Conservation (phyloP, 2,797 vertebrate species). For the Monodelphis domestica region DNA sequence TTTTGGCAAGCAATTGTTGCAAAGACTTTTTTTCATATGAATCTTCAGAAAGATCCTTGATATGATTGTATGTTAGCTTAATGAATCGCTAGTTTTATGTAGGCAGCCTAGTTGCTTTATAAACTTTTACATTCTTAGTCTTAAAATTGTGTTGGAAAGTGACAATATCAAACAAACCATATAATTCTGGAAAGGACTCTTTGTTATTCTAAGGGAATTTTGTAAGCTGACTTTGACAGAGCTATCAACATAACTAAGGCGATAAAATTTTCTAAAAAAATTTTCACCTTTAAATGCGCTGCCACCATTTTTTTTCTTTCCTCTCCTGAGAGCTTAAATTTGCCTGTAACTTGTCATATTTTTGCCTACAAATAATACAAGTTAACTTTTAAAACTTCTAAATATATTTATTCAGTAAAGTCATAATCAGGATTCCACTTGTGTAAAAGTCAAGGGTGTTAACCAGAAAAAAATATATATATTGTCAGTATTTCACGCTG, state of each 20-base stretch:
- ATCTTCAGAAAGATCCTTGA: conserved; percentile 17
- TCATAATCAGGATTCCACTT: conserved; percentile 84
- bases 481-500: conserved; percentile 87
- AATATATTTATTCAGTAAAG: conserved; percentile 82
- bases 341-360: conserved; percentile 81
- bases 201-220: conserved; percentile 81
- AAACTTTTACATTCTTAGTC: conserved; percentile 55
- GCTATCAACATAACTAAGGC: conserved; percentile 67
- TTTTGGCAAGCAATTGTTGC: conserved; percentile 48
- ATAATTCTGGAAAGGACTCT: conserved; percentile 80
- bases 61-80: conserved; percentile 25
- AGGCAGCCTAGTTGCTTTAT: conserved; percentile 47
- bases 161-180: conserved; percentile 66
- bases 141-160: conserved; percentile 63
- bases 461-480: conserved; percentile 76
- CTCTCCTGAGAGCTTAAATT: conserved; percentile 78
- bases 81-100: conserved; percentile 1
- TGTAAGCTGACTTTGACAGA: conserved; percentile 78
- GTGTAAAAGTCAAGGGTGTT: conserved; percentile 84
- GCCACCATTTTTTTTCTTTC: conserved; percentile 72
- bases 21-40: conserved; percentile 40
- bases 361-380: conserved; percentile 81
- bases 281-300: conserved; percentile 78
- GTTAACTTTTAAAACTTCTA: conserved; percentile 82
- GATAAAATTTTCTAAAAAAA: conserved; percentile 80